Base-by-base conservation (phyloP, 2,113 vertebrate genomes). In the Mobula hypostoma region DNA sequence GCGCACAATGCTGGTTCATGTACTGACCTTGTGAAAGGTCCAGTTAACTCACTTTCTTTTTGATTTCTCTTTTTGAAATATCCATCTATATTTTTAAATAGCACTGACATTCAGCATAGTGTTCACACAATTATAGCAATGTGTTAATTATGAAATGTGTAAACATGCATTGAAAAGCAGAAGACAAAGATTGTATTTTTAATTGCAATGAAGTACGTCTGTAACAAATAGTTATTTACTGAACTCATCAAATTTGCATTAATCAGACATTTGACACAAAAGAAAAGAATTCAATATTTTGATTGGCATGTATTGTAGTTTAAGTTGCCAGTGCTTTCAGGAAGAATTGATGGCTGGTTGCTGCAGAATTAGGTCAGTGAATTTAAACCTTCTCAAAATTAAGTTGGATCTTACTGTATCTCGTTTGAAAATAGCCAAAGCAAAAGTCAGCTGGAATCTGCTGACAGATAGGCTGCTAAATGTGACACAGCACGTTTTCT, bases 201-300 rank as follows among this genome's bases (percentile, higher is more conserved):
- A 74, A 58, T 29, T 87, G 56, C 66, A 93, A 56, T 74, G 8
- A 93, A 93, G 21, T 76, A 56, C 56, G 68, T 12, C 68, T 29
- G 68, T 74, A 70, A 90, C 29, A 90, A 93, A 76, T 74, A 56
- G 40, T 14, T 56, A 70, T 56, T 93, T 17, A 29, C 12, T 74
- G 36, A 56, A 74, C 40, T 93, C 56, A 36, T 93, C 72, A 66
- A 56, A 32, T 74, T 93, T 40, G 24, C 5, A 48, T 72, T 93
- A 76, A 70, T 6, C 9, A 48, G 56, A n/a, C 36, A 32, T 93
- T 93, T 36, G 56, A 76, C 70, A 48, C 91, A 74, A 29, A 40
- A 48, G 70, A 74, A 93, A 93, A 56, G 9, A 48, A 76, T 74
- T 74, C 74, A 27, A 56, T 93, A 93, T 93, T 93, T 93, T 74